Evolutionary conservation across 2,113 vertebrate species (phyloP).

Genomic region (Labeo rohita): DNA sequence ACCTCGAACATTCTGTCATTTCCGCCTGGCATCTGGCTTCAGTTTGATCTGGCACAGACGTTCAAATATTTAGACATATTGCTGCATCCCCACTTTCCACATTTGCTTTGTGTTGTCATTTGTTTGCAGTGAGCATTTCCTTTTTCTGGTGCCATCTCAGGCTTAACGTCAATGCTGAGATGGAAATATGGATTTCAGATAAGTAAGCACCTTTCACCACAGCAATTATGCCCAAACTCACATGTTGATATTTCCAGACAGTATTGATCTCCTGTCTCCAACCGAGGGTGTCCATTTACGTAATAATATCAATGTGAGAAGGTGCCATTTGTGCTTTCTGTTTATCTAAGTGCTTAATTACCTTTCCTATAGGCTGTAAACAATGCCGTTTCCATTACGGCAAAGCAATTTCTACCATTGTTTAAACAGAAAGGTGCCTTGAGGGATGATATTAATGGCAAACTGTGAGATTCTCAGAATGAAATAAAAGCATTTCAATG

Average conservation of each 20-base stretch:
- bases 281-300: conserved; percentile 43
- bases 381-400: conserved; percentile 26
- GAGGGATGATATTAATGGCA: neutral
- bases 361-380: conserved; percentile 43
- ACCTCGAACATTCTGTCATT: neutral
- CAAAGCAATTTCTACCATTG: conserved; percentile 25
- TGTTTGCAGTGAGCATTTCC: conserved; percentile 44
- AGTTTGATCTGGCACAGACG: conserved; percentile 43
- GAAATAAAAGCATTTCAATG: neutral
- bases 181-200: conserved; percentile 59
- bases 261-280: conserved; percentile 55
- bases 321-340: conserved; percentile 48
- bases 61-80: conserved; percentile 41
- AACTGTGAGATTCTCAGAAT: neutral
- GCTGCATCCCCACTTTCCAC: neutral
- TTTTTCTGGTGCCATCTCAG: conserved; percentile 49
- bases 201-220: conserved; percentile 31
- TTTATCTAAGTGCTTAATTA: conserved; percentile 55
- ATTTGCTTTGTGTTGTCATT: conserved; percentile 36
- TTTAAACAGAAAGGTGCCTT: conserved; percentile 31
- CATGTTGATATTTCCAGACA: conserved; percentile 59
- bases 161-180: conserved; percentile 47
- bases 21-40: conserved; percentile 35
- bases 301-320: conserved; percentile 40
- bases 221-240: conserved; percentile 51